Conservation (phyloP, 2,113 vertebrate genomes). For the Pelvicachromis taeniatus region DNA sequence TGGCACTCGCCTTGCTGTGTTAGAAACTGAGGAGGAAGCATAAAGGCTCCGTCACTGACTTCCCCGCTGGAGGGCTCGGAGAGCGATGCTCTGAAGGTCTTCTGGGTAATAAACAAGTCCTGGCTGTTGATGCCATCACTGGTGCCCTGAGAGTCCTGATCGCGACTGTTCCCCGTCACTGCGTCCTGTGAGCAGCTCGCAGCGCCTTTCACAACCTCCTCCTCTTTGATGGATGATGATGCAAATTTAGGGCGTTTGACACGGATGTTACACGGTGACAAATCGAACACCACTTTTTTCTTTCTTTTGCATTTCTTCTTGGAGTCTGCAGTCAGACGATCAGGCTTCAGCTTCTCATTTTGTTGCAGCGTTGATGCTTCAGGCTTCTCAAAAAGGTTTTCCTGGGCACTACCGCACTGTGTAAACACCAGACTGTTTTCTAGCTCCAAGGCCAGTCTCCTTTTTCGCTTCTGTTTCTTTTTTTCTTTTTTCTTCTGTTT, state of each 20-base stretch:
- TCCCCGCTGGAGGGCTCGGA: constrained; percentile 38
- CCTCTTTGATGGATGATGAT: neutral
- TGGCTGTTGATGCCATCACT: constrained; percentile 69
- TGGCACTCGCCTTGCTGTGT: neutral
- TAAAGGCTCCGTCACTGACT: neutral
- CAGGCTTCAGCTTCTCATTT: neutral
- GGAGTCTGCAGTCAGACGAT: neutral
- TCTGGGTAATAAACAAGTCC: constrained; percentile 79
- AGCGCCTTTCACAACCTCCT: neutral
- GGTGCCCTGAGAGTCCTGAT: constrained; percentile 29
- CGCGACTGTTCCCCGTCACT: neutral
- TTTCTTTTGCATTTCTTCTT: constrained; percentile 23
- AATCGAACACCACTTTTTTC: constrained; percentile 64
- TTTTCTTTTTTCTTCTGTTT: constrained; percentile 24
- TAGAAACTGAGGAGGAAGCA: neutral
- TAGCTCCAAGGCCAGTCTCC: neutral
- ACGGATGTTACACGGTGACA: neutral
- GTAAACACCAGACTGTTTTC: neutral
- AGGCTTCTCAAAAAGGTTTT: neutral
- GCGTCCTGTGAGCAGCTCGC: neutral
- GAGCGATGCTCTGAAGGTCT: constrained; percentile 50
- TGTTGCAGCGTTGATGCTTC: neutral
- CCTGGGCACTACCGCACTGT: neutral
- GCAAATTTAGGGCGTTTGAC: constrained; percentile 8
- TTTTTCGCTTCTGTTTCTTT: constrained; percentile 45